These are phyloP conservation scores for Tyria jacobaeae DNA, from an alignment of 2,888 invertebrate species.

Conservation along the genomic window DNA sequence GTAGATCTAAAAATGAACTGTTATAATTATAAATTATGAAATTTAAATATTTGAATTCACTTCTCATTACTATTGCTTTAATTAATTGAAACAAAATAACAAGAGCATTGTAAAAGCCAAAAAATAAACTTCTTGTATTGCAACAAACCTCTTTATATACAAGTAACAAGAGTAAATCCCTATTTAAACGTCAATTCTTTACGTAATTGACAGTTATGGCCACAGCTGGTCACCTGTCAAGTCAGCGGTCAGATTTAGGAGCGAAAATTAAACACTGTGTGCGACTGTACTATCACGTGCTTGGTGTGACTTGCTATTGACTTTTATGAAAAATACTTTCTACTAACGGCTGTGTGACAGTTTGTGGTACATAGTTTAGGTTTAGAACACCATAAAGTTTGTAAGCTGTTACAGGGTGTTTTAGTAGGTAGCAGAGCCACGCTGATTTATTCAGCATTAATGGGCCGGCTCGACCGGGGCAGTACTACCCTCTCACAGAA, in stretches of 20 bases:
- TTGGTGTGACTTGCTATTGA: constrained; percentile 42
- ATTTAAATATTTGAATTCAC: too few species aligned
- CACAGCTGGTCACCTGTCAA: constrained; percentile 53
- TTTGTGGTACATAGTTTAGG: background rate
- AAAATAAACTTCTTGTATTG: too few species aligned
- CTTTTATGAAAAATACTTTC: constrained; percentile 40
- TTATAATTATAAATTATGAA: too few species aligned
- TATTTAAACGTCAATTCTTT: constrained; percentile 36
- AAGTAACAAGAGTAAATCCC: constrained; percentile 21
- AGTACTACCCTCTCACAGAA: too few species aligned
- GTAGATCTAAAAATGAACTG: too few species aligned
- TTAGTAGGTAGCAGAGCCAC: too few species aligned
- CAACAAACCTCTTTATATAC: background rate
- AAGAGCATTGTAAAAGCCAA: too few species aligned
- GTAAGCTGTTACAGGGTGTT: background rate
- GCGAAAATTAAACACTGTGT: constrained; percentile 50
- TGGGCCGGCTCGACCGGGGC: too few species aligned
- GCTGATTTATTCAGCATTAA: too few species aligned
- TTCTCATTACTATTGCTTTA: too few species aligned
- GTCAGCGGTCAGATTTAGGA: constrained; percentile 40
- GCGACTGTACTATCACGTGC: constrained; percentile 41
- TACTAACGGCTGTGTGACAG: too few species aligned
- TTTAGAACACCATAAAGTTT: background rate
- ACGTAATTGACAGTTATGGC: constrained; percentile 50
- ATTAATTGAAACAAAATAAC: too few species aligned